Evolutionary conservation across 2,888 invertebrate species (phyloP), one percentile per base, ranked within the genome.

Genomic region (Nesidiocoris tenuis): DNA sequence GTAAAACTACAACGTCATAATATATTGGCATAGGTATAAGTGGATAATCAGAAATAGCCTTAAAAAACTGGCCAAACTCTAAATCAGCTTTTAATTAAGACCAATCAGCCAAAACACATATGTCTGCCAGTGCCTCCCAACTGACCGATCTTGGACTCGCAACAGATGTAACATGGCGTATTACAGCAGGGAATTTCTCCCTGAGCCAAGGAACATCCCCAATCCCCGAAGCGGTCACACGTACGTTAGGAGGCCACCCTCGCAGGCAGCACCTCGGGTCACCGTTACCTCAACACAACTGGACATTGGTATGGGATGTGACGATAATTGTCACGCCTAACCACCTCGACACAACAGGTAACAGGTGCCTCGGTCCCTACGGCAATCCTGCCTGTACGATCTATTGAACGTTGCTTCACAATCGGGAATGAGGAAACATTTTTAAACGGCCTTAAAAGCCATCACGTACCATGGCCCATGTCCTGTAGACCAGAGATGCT

Each of bases 291-390:
- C 61, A 61, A 61, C 7, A 2, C 61, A 18, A 61, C 21, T 21
- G 19, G 19, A 2, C 18, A 18, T 61, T 21, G 17, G 18, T 17
- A 18, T 9, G 64, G n/a, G 18, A 23, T 16, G 18, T 17, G 61
- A 25, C 25, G 64, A 64, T 64, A 64, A 64, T 64, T 25, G 64
- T 64, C 64, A 64, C 25, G 25, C 64, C 24, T 12, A 61, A 18
- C 61, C 22, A 19, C 61, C 61, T 24, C 12, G 61, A n/a, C n/a
- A n/a, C n/a, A n/a, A n/a, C n/a, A n/a, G n/a, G n/a, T n/a, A 1
- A 61, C 22, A 61, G 61, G 61, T 21, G 21, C n/a, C 61, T 17
- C 2, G 16, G 61, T 23, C n/a, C n/a, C n/a, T n/a, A n/a, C n/a
- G n/a, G n/a, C n/a, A n/a, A n/a, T n/a, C n/a, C n/a, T 39, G 39